Conservation (phyloP, 2,113 vertebrate species). For the Cariama cristata region DNA sequence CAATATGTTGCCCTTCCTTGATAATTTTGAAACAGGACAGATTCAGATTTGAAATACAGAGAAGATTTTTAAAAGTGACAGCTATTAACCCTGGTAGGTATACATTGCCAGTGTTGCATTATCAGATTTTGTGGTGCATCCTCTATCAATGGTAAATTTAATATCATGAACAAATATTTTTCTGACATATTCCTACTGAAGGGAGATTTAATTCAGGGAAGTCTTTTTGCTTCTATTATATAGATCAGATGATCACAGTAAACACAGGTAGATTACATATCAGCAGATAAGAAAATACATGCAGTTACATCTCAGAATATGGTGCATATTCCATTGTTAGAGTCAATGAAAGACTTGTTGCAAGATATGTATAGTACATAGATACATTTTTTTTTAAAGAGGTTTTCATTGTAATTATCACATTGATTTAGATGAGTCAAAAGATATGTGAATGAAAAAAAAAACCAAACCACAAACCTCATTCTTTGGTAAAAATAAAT, state of each 20-base stretch:
- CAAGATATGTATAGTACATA: neutral
- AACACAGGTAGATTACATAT: neutral
- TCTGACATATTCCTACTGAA: neutral
- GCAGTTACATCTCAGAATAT: neutral
- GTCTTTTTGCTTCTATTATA: neutral
- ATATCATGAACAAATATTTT: neutral
- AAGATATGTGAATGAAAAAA: neutral
- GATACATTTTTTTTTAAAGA: neutral
- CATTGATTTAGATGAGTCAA: neutral
- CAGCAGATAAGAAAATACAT: neutral
- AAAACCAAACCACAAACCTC: neutral
- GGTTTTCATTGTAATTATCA: neutral
- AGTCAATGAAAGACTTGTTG: neutral
- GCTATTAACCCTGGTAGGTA: neutral
- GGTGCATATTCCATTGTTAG: neutral
- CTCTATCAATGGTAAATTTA: neutral
- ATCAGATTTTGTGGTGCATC: neutral
- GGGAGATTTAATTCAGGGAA: neutral
- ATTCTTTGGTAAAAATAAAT: neutral
- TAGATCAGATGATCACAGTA: neutral
- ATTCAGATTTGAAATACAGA: neutral
- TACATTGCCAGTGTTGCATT: neutral
- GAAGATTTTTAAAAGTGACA: neutral
- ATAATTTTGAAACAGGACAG: neutral
- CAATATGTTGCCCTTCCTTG: neutral